phyloP scores from a whole-genome alignment of 2,888 invertebrate genomes.

The Morpho helenor region DNA sequence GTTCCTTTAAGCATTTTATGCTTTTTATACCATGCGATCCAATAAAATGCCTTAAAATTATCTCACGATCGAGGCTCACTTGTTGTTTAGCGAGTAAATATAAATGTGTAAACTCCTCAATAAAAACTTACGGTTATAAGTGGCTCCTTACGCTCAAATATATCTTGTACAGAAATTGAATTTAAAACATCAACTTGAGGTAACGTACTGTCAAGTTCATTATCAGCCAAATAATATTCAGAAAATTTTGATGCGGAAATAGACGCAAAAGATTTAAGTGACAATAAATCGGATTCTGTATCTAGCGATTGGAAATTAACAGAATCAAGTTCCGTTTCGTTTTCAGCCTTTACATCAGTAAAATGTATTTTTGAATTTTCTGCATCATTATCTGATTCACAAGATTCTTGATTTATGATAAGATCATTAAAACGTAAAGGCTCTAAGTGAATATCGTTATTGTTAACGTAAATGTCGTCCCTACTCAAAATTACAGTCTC shows the following conservation, averaged over 20 bases:
- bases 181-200: conserved; percentile 23
- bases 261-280: conserved; percentile 51
- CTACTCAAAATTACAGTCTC: conserved; percentile 36
- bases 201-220: conserved; percentile 33
- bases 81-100: no score
- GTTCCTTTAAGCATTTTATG: no score
- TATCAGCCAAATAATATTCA: conserved; percentile 50
- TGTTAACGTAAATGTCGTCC: conserved; percentile 27
- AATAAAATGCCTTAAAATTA: no score
- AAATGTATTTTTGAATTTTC: conserved; percentile 32
- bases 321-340: conserved; percentile 34
- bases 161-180: conserved; percentile 42
- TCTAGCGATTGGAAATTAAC: conserved; percentile 5
- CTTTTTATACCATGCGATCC: no score
- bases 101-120: neutral
- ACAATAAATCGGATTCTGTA: conserved; percentile 45
- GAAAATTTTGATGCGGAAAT: conserved; percentile 48
- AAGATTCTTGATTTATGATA: conserved; percentile 33
- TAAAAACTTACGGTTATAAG: conserved; percentile 35
- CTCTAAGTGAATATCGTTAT: conserved; percentile 30
- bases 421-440: conserved; percentile 39
- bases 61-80: no score
- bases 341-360: conserved; percentile 11
- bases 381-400: conserved; percentile 33
- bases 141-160: conserved; percentile 56